These are phyloP conservation scores for Mustela lutreola DNA, from an alignment of 2,113 vertebrate species.

Conservation along the genomic window DNA sequence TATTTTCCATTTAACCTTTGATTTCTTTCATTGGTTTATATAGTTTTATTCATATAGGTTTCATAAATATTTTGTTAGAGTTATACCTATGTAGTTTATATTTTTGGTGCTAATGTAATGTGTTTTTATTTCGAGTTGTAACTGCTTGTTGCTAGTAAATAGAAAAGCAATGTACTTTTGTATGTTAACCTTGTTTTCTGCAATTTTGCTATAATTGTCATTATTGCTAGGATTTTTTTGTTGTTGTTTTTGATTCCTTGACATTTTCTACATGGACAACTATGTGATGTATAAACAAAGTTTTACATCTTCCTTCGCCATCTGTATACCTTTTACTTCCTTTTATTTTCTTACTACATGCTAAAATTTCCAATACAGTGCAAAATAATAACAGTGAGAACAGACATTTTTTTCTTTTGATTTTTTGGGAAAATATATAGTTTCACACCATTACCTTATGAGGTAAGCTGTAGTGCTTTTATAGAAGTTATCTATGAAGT, in stretches of 20 bases:
- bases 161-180: background rate
- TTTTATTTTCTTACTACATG: background rate
- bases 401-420: too few relatives aligned
- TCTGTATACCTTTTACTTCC: background rate
- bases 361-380: background rate
- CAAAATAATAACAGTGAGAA: background rate
- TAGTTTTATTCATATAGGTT: background rate
- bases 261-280: background rate
- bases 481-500: background rate
- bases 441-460: background rate
- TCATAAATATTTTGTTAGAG: background rate
- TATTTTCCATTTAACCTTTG: background rate
- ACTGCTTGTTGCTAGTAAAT: background rate
- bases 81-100: background rate
- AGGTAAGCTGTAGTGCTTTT: background rate
- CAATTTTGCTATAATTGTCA: background rate
- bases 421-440: background rate
- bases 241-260: background rate
- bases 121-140: background rate
- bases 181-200: background rate
- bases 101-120: background rate
- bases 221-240: background rate
- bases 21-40: background rate
- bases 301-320: background rate
- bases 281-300: background rate